These are phyloP conservation scores for Apis dorsata DNA, from an alignment of 1,140 invertebrate genomes.

Conservation along the genomic window DNA sequence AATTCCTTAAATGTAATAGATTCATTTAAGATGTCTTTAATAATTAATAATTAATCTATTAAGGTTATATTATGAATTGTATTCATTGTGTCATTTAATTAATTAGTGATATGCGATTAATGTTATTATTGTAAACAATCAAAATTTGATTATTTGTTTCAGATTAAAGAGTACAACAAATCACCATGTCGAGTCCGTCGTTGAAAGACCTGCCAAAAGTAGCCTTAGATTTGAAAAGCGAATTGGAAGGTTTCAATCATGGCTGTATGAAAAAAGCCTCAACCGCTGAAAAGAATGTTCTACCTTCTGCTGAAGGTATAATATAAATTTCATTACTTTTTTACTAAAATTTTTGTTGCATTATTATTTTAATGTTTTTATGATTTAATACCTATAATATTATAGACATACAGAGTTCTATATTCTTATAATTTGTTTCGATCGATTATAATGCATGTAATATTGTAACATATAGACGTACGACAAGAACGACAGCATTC, in stretches of 20 bases:
- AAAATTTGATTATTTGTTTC: conserved; percentile 24
- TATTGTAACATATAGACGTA: conserved; percentile 82
- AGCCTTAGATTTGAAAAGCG: conserved; percentile 90
- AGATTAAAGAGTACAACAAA: conserved; percentile 58
- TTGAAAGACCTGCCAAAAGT: conserved; percentile 95
- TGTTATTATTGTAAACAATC: background rate
- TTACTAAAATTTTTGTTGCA: background rate
- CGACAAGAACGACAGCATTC: conserved; percentile 87
- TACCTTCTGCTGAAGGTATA: conserved; percentile 93
- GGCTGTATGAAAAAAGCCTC: conserved; percentile 91
- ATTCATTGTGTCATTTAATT: background rate
- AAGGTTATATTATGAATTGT: background rate
- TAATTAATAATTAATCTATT: background rate
- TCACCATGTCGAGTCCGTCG: conserved; percentile 85
- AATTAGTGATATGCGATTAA: background rate
- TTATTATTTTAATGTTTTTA: background rate
- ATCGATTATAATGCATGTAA: conserved; percentile 40
- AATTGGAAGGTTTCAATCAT: conserved; percentile 92
- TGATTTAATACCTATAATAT: background rate
- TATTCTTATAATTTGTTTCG: background rate
- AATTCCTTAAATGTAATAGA: background rate
- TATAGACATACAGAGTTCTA: background rate
- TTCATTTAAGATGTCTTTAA: background rate
- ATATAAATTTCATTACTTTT: background rate
- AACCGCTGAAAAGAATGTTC: conserved; percentile 91